Base-by-base conservation (phyloP, 2,113 vertebrate genomes). In the Myiopsitta monachus region DNA sequence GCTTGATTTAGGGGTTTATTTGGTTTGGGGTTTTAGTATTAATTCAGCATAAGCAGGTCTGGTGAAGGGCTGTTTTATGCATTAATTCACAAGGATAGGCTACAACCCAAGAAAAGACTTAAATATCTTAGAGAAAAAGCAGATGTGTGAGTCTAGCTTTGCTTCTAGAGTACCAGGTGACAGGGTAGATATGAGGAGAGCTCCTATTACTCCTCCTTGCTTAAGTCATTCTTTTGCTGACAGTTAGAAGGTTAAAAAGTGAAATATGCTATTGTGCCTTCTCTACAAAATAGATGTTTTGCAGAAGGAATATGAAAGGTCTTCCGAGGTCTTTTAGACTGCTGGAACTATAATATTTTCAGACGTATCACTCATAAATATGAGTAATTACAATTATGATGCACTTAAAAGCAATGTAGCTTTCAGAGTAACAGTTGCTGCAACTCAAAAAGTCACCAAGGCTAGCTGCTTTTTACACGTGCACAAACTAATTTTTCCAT, bases 371-470 rank as follows among this genome's bases (percentile, higher is more conserved):
- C 30, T 59, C 81, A 73, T 74, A 94, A 87, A 83, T 67, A 76
- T 76, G 81, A 95, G 54, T 90, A 87, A 87, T 95, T 89, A 31
- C 69, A 86, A 41, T 78, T 79, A 68, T 38, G 68, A 76, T 85
- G 88, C 80, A 73, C 39, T 87, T 55, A 82, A 72, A 92, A 94
- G 61, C 36, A 64, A 52, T 38, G 52, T 5, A 68, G 64, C 94
- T 92, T 86, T 80, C 55, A 76, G 87, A 72, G 89, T 39, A 96
- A 82, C 82, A 87, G 89, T 94, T 91, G 84, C 70, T 95, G 76
- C 78, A 76, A 22, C 83, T 92, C 87, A 19, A 43, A 41, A 81
- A 85, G 87, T 55, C 89, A 78, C 21, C 36, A 68, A 85, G 92
- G 87, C 91, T 78, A 52, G 69, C 33, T 76, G 66, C 4, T 67